Evolutionary conservation across 2,888 invertebrate species (phyloP), one percentile per base, ranked within the genome.

Genomic region (Phaonia tiefii): DNA sequence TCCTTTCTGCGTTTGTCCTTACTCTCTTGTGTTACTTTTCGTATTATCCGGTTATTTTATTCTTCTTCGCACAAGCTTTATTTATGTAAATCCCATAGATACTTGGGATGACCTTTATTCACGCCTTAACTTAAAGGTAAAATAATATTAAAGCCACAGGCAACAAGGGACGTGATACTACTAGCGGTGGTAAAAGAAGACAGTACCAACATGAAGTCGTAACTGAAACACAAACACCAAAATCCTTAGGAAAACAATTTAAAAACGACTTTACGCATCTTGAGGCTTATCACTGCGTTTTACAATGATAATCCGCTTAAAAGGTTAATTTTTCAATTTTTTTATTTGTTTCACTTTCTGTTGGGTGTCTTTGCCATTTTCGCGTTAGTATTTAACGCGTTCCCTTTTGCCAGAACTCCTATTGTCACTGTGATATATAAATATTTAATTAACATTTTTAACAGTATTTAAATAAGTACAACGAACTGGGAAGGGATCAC

Each of bases 281-380:
- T 58, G 73, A 51, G 74, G 80, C 76, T 80, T 77, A 71, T 80
- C 70, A 74, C 74, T 74, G 66, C 71, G 70, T 74, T 80, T 63
- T 77, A 80, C 80, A 76, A 67, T 80, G 77, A 80, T 80, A 80
- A 80, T 77, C 76, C 76, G 71, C 77, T 77, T 74, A 77, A 74
- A 77, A 74, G 74, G 70, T 77, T 60, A 77, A 80, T 66, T 80
- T 80, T 80, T 44, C 26, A n/a, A n/a, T n/a, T n/a, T 65, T 79
- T 80, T 74, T 70, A 58, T 76, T 70, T 74, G 31, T 31, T 31
- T 25, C 66, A 31, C 66, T 67, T 37, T 31, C 31, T 58, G 39
- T 63, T 69, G 4, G 22, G 15, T 56, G 60, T 39, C 71, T 75
- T 71, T 46, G 26, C 15, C n/a, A 31, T 31, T 58, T 22, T 26